Evolutionary conservation across 2,113 vertebrate species (phyloP).

Genomic region (Otis tarda): DNA sequence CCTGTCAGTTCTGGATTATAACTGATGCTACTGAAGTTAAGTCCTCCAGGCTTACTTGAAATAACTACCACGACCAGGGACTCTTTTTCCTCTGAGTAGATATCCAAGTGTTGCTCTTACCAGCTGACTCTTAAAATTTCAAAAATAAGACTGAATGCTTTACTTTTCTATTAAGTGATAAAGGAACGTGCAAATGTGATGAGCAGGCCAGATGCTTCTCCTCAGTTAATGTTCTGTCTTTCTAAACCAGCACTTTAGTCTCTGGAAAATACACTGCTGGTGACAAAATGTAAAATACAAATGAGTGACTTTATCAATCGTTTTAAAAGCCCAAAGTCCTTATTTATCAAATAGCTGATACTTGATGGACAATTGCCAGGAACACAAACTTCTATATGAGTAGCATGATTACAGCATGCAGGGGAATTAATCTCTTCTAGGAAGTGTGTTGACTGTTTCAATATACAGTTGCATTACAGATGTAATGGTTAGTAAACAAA

Average conservation of each 20-base stretch:
- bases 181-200: neutral
- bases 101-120: neutral
- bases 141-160: neutral
- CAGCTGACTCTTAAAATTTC: too few species aligned
- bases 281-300: neutral
- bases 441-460: neutral
- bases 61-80: rapidly evolving
- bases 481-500: neutral
- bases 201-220: neutral
- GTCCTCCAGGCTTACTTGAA: neutral
- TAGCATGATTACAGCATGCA: neutral
- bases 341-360: neutral
- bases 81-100: too few species aligned
- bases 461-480: neutral
- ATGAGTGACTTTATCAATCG: neutral
- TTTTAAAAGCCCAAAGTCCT: neutral
- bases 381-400: neutral
- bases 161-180: too few species aligned
- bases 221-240: neutral
- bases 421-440: neutral
- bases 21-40: too few species aligned
- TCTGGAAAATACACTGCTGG: neutral
- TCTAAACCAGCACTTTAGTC: neutral
- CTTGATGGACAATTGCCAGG: rapidly evolving
- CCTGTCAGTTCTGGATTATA: neutral